Percentiles rank a stretch among this genome's conserved stretches.
Conservation (phyloP, 1,140 invertebrate genomes). For the Lamellibrachia luymesi region DNA sequence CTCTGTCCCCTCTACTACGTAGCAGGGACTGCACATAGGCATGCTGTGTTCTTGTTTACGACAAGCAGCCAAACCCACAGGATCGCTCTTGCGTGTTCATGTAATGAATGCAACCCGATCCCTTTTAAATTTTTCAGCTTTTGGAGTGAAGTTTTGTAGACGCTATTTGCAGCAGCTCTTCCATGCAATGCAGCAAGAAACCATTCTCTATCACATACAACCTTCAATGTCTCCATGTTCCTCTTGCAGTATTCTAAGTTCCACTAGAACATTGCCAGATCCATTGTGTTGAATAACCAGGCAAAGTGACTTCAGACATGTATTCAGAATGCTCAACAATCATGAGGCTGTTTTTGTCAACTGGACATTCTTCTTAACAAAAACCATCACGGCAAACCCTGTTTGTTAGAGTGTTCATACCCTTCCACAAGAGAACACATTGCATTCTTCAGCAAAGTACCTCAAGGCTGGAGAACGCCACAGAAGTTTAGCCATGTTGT, state of each 20-base stretch:
- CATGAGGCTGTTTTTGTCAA: not conserved
- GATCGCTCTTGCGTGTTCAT: not conserved
- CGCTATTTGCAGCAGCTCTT: not conserved
- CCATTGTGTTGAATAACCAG: not conserved
- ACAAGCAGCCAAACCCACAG: not conserved
- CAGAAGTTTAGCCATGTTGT: not conserved
- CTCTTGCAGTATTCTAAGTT: not conserved
- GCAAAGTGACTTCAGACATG: not conserved
- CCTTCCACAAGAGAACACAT: not conserved
- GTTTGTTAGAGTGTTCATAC: not conserved
- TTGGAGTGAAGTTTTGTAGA: not conserved
- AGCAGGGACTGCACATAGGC: constrained; percentile 2
- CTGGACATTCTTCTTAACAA: not conserved
- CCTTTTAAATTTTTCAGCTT: not conserved
- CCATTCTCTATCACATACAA: not conserved
- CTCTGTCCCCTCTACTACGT: not conserved
- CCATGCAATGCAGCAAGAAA: no score
- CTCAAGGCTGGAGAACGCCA: not conserved
- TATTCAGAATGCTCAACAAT: not conserved
- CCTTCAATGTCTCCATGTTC: not conserved
- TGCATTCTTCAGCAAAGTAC: not conserved
- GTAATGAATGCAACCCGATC: not conserved
- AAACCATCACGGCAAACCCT: not conserved
- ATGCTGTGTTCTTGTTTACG: not conserved
- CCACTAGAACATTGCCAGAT: not conserved